Evolutionary conservation across 2,888 invertebrate genomes (phyloP).

Genomic region (Thecophora atra): DNA sequence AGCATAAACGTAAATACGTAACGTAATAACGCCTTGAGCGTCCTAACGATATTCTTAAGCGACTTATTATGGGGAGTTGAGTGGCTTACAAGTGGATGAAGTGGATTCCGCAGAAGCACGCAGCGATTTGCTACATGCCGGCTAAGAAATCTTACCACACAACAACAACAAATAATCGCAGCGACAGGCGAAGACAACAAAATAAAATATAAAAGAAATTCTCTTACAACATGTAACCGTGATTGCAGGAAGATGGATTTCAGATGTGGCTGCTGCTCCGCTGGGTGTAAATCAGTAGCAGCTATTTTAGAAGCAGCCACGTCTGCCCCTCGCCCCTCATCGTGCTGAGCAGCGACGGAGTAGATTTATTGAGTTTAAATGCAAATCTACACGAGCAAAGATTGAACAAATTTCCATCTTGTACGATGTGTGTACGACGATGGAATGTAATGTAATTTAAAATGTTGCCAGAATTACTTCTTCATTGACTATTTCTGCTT

Average conservation of each 20-base stretch:
- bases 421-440: neutral
- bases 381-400: conserved; percentile 53
- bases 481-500: neutral
- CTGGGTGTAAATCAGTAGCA: conserved; percentile 33
- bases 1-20: conserved; percentile 10
- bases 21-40: conserved; percentile 32
- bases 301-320: conserved; percentile 14
- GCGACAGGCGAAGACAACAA: neutral
- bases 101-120: conserved; percentile 4
- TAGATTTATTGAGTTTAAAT: conserved; percentile 66
- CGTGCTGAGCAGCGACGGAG: conserved; percentile 57
- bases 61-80: conserved; percentile 46
- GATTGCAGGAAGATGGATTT: conserved; percentile 34
- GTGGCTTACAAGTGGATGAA: conserved; percentile 41
- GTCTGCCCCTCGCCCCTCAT: neutral
- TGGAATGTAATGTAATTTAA: neutral
- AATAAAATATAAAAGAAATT: conserved; percentile 2
- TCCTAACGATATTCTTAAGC: conserved; percentile 37
- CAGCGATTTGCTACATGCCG: neutral
- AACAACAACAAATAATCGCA: conserved; percentile 1
- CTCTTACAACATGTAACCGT: conserved; percentile 17
- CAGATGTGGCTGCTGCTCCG: conserved; percentile 6
- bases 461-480: neutral
- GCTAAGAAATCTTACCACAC: conserved; percentile 3
- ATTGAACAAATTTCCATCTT: conserved; percentile 23